These are phyloP conservation scores for Aromia moschata DNA, from an alignment of 2,888 invertebrate species.

Conservation along the genomic window DNA sequence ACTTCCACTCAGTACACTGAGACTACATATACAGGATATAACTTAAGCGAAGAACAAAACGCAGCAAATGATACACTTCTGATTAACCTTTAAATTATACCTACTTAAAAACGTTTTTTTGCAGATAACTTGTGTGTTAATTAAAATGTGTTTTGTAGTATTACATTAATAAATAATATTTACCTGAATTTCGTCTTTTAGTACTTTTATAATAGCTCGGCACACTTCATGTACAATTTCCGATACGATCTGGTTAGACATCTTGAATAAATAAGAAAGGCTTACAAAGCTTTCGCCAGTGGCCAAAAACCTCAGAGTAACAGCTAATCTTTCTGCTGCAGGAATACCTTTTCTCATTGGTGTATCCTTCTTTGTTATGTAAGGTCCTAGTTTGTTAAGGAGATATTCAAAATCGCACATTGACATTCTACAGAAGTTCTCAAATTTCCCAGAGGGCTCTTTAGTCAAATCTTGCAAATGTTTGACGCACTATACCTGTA, in stretches of 20 bases:
- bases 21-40: no score
- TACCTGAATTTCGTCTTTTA: slow-evolving; percentile 8
- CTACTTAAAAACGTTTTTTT: no score
- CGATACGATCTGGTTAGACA: slow-evolving; percentile 1
- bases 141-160: no score
- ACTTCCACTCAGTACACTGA: no score
- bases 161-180: no score
- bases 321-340: slow-evolving; percentile 5
- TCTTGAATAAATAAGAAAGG: slow-evolving; percentile 14
- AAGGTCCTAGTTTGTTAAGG: background rate
- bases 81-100: no score
- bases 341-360: slow-evolving; percentile 8
- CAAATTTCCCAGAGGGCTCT: slow-evolving; percentile 3
- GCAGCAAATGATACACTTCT: no score
- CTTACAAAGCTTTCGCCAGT: slow-evolving; percentile 19
- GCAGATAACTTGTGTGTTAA: no score
- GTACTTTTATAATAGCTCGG: slow-evolving; percentile 1
- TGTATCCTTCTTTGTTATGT: slow-evolving; percentile 17
- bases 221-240: slow-evolving; percentile 10
- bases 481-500: no score
- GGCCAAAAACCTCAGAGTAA: slow-evolving; percentile 19
- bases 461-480: background rate
- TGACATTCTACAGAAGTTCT: slow-evolving; percentile 12
- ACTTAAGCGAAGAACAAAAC: no score
- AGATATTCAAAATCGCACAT: slow-evolving; percentile 16